Percentiles rank a stretch among this genome's conserved stretches.
phyloP scores from a whole-genome alignment of 1,140 invertebrate species.

The Hermetia illucens region DNA sequence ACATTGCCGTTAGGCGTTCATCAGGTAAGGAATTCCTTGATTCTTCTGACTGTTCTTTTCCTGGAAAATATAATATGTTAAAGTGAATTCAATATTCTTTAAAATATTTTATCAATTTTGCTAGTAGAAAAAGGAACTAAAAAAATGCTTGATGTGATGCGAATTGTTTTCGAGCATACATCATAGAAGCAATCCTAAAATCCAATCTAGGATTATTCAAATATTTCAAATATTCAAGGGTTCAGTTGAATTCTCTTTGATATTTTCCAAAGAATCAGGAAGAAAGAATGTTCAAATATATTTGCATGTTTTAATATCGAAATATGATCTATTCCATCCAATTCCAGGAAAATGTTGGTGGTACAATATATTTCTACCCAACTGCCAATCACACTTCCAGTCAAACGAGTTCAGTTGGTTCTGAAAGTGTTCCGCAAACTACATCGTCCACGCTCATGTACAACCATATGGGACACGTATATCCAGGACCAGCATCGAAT shows the following conservation, averaged over 20 bases:
- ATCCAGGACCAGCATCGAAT: slow-evolving; percentile 32
- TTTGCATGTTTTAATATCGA: neutral
- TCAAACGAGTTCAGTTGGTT: slow-evolving; percentile 11
- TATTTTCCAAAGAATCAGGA: slow-evolving; percentile 19
- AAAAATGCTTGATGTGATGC: too few species aligned
- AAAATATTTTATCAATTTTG: too few species aligned
- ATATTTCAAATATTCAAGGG: too few species aligned
- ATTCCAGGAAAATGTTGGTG: slow-evolving; percentile 76
- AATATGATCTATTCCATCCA: neutral
- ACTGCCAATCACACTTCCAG: slow-evolving; percentile 31
- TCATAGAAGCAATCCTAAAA: too few species aligned
- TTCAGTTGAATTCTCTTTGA: too few species aligned
- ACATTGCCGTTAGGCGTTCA: slow-evolving; percentile 34
- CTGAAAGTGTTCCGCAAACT: slow-evolving; percentile 13
- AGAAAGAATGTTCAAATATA: slow-evolving; percentile 11
- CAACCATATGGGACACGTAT: slow-evolving; percentile 18
- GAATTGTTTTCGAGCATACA: too few species aligned
- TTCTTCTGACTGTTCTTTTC: slow-evolving; percentile 11
- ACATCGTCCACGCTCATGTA: slow-evolving; percentile 18
- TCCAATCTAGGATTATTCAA: too few species aligned
- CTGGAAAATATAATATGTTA: too few species aligned
- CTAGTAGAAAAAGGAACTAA: too few species aligned
- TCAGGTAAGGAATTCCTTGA: slow-evolving; percentile 28
- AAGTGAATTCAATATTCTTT: too few species aligned
- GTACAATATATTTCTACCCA: slow-evolving; percentile 87